Evolutionary conservation across 1,140 invertebrate genomes (phyloP).

Genomic region (Papilio machaon): DNA sequence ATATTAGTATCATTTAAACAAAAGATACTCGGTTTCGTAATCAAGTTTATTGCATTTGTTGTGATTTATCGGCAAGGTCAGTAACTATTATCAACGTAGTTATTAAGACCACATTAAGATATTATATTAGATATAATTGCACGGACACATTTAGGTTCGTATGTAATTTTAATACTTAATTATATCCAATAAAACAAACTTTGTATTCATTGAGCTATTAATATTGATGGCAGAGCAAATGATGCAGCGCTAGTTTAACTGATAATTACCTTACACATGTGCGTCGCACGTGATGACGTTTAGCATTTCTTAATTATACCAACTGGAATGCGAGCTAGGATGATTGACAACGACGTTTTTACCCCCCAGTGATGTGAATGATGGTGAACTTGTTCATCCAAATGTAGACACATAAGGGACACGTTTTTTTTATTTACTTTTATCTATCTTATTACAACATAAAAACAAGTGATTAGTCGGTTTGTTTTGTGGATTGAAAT

Average conservation of each 20-base stretch:
- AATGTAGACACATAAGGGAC: neutral
- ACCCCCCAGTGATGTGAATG: constrained; percentile 26
- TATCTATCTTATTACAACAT: neutral
- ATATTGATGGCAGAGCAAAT: constrained; percentile 7
- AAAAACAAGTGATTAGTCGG: neutral
- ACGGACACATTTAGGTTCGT: neutral
- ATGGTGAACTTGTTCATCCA: neutral
- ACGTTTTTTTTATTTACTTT: neutral
- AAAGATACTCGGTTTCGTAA: neutral
- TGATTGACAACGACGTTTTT: constrained; percentile 24
- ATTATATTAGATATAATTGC: neutral
- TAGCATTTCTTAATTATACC: constrained; percentile 31
- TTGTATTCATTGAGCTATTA: constrained; percentile 11
- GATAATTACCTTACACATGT: constrained; percentile 35
- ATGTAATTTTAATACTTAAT: neutral
- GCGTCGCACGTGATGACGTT: constrained; percentile 32
- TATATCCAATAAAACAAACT: neutral
- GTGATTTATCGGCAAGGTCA: neutral
- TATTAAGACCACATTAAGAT: neutral
- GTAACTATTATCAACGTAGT: neutral
- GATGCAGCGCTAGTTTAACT: constrained; percentile 7
- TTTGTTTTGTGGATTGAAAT: too few relatives aligned
- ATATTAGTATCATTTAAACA: neutral
- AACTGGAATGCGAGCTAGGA: neutral
- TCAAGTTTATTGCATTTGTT: neutral